Evolutionary conservation across 2,113 vertebrate genomes (phyloP).

Genomic region (Podilymbus podiceps): DNA sequence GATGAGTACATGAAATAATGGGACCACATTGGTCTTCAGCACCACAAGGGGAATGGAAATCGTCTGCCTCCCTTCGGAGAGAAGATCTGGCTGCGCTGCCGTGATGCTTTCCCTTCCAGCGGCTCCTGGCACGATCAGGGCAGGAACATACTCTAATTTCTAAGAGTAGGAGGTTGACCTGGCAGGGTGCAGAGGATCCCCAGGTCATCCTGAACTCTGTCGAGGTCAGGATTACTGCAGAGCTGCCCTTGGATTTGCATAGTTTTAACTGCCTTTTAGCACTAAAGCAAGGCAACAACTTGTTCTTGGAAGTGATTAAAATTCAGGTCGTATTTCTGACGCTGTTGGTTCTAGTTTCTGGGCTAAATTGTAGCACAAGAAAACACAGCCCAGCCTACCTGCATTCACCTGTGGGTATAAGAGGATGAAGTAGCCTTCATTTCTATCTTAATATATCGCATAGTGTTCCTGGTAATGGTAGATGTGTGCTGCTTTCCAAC

Average conservation of each 20-base stretch:
- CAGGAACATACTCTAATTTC: not conserved
- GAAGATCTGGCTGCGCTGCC: not conserved
- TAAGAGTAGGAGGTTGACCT: not conserved
- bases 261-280: not conserved
- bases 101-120: not conserved
- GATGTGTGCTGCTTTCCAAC: constrained; percentile 29
- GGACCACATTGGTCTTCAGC: not conserved
- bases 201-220: not conserved
- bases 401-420: constrained; percentile 16
- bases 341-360: not conserved
- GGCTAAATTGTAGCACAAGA: constrained; percentile 17
- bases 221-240: not conserved
- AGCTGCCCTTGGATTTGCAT: not conserved
- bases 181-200: not conserved
- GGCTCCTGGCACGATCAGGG: not conserved
- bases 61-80: not conserved
- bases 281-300: not conserved
- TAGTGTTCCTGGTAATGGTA: not conserved
- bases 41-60: not conserved
- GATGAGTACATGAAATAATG: not conserved
- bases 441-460: constrained; percentile 39
- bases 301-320: constrained; percentile 4
- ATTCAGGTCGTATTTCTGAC: not conserved
- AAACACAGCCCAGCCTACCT: constrained; percentile 24
- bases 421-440: constrained; percentile 40